Evolutionary conservation across 2,113 vertebrate species (phyloP).

Genomic region (Excalfactoria chinensis): DNA sequence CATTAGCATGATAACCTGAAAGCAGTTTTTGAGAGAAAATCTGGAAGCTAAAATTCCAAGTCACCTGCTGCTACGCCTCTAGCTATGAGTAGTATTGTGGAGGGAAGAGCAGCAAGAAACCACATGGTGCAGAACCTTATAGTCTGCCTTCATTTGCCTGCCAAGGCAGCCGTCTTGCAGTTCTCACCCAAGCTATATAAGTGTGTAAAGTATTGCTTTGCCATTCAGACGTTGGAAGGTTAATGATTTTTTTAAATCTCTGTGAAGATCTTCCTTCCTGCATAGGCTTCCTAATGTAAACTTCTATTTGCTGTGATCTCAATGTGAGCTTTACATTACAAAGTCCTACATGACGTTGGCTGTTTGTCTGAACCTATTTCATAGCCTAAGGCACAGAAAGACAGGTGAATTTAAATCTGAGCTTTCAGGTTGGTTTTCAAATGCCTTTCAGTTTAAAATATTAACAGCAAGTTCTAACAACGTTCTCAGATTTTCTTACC

Average conservation of each 20-base stretch:
- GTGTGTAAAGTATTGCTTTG: neutral
- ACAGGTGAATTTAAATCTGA: constrained; percentile 55
- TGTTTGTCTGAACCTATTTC: constrained; percentile 46
- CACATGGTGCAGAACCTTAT: neutral
- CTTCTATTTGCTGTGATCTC: constrained; percentile 32
- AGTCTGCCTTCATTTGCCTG: neutral
- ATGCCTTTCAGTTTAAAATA: constrained; percentile 39
- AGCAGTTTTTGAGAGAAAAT: neutral
- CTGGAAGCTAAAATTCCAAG: neutral
- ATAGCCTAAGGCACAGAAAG: constrained; percentile 30
- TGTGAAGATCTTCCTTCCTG: neutral
- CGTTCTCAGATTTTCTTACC: neutral
- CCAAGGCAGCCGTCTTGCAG: neutral
- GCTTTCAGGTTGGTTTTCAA: constrained; percentile 43
- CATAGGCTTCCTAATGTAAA: neutral
- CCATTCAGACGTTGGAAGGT: neutral
- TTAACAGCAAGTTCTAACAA: neutral
- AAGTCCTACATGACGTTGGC: constrained; percentile 12
- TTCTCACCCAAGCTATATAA: neutral
- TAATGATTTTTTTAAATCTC: neutral
- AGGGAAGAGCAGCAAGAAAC: neutral
- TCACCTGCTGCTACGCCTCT: constrained; percentile 1
- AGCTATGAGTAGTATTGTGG: neutral
- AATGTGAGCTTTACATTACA: neutral
- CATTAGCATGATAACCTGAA: neutral